Base-by-base conservation (phyloP, 1,140 invertebrate genomes). In the Brevipalpus yothersi region DNA sequence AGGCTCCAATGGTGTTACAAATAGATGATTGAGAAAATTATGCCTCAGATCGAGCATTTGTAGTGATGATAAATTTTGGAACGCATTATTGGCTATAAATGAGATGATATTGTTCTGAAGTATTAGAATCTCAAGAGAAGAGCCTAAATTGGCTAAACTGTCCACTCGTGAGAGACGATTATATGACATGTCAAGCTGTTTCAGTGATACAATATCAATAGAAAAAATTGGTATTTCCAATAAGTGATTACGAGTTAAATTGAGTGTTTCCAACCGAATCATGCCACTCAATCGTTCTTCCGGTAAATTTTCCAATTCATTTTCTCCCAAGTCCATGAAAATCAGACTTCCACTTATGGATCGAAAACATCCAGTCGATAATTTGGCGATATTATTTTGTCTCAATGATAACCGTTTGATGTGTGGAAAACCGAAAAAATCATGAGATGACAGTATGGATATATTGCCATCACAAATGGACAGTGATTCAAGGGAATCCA, bases 211-310 rank as follows among this genome's bases (percentile, higher is more conserved):
- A 19, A 89, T 72, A 69, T 90, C 84, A 1, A 73, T 66, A 7
- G 84, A 82, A 68, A 91, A 88, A 63, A 85, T 81, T 69, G 86
- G 84, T 1, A 91, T 71, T 64, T 86, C 83, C 66, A 80, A 80
- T 9, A 92, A 72, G 41, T 75, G 77, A 69, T 92, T 92, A 62
- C 80, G 78, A 3, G 86, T 86, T 10, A 90, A 73, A 73, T 91
- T 91, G 4, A 91, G 72, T 31, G 80, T 67, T 51, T 80, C 71
- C 41, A 87, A 72, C 59, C 80, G 75, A 62, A 77, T 76, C 47
- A 91, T 71, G 5, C 86, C 86, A 67, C 82, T 80, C 10, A 91
- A 72, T 58, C 87, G 74, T 69, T 92, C 87, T 68, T 84, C 80
- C 0, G 86, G 86, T 62, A 92, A 67, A 58, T 84, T 76, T 69